Conservation (phyloP, 2,888 invertebrate genomes). For the Drepana falcataria region DNA sequence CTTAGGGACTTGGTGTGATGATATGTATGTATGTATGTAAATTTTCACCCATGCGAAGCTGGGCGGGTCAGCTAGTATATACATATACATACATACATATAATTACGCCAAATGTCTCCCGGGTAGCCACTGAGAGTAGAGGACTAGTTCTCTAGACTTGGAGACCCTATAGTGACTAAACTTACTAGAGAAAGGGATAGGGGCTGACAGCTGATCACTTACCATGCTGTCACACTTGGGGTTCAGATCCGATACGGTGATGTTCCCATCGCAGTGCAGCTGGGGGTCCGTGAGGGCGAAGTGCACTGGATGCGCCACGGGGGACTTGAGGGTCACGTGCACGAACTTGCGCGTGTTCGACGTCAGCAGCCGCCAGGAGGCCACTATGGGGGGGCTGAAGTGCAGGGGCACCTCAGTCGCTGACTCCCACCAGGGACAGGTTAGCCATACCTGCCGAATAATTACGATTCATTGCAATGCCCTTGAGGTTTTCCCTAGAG, state of each 20-base stretch:
- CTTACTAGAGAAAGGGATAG: no score
- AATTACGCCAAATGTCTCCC: no score
- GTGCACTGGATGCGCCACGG: conserved; percentile 77
- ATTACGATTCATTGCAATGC: no score
- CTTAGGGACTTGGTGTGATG: no score
- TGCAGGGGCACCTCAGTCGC: conserved; percentile 86
- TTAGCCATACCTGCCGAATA: conserved; percentile 80
- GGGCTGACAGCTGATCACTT: conserved; percentile 16
- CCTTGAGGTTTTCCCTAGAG: no score
- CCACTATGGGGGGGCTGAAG: conserved; percentile 90
- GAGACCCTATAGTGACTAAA: no score
- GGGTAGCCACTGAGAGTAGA: no score
- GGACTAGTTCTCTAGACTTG: no score
- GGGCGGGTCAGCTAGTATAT: no score
- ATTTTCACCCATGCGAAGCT: no score
- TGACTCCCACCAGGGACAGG: conserved; percentile 88
- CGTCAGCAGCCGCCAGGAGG: conserved; percentile 90
- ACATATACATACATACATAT: no score
- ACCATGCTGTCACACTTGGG: conserved; percentile 80
- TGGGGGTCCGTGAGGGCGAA: conserved; percentile 67
- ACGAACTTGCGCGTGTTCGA: conserved; percentile 91
- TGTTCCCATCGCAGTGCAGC: conserved; percentile 79
- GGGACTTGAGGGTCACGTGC: conserved; percentile 85
- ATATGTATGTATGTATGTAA: no score
- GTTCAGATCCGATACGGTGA: conserved; percentile 82